Conservation (phyloP, 2,797 vertebrate genomes). For the Notolabrus celidotus region DNA sequence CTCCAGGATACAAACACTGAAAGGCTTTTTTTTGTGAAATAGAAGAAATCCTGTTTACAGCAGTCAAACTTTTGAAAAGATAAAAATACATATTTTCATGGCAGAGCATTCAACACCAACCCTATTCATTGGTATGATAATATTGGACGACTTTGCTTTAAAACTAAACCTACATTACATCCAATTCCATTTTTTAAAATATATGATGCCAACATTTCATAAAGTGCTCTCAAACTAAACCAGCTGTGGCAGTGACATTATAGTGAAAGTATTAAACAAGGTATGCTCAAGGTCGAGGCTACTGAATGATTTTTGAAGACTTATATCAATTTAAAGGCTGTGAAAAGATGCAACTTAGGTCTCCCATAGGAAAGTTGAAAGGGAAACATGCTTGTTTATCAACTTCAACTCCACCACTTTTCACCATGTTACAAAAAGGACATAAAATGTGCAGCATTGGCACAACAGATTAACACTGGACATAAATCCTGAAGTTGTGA, state of each 20-base stretch:
- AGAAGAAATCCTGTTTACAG: not conserved
- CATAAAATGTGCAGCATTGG: not conserved
- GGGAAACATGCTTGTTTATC: not conserved
- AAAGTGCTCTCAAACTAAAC: not conserved
- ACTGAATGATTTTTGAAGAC: not conserved
- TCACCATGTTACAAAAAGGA: not conserved
- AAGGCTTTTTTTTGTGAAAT: not conserved
- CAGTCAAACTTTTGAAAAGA: not conserved
- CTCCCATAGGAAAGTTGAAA: not conserved
- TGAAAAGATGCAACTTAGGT: not conserved
- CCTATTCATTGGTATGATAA: not conserved
- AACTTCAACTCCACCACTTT: not conserved
- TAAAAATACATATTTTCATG: not conserved
- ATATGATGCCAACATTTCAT: not conserved
- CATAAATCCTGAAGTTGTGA: not conserved
- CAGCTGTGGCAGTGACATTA: rapidly evolving
- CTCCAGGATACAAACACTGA: not conserved
- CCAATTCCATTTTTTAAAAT: not conserved
- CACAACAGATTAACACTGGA: not conserved
- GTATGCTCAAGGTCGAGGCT: too few species aligned
- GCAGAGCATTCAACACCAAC: not conserved
- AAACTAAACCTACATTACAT: not conserved
- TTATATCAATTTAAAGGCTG: not conserved
- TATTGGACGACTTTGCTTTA: not conserved
- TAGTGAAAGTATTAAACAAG: too few species aligned